Evolutionary conservation across 1,140 invertebrate species (phyloP).

Genomic region (Eumaeus atala): DNA sequence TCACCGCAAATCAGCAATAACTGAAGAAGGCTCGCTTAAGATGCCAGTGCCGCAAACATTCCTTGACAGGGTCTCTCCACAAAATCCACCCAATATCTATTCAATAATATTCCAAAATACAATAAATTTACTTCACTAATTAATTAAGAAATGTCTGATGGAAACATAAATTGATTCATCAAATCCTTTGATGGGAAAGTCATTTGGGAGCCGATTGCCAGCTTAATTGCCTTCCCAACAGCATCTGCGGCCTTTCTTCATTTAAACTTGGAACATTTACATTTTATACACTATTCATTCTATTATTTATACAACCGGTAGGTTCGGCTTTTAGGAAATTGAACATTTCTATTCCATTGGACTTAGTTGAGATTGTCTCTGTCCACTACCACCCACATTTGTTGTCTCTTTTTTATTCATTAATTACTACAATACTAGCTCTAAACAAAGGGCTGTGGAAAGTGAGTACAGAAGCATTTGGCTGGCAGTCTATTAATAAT

Average conservation of each 20-base stretch:
- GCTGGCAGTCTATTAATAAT: no score
- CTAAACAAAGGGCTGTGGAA: no score
- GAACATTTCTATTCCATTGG: no score
- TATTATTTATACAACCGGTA: slow-evolving; percentile 10
- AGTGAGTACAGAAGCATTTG: no score
- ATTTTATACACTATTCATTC: slow-evolving; percentile 10
- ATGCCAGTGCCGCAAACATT: no score
- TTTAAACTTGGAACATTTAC: slow-evolving; percentile 12
- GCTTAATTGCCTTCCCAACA: slow-evolving; percentile 25
- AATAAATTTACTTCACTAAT: slow-evolving; percentile 6
- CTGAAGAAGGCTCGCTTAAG: no score
- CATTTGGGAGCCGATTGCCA: slow-evolving; percentile 27
- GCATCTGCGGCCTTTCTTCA: slow-evolving; percentile 29
- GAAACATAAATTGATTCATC: slow-evolving; percentile 15
- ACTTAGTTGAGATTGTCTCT: no score
- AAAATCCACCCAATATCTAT: not conserved
- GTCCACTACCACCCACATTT: no score
- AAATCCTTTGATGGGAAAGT: slow-evolving; percentile 30
- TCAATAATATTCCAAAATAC: slow-evolving; percentile 8
- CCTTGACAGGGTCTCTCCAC: no score
- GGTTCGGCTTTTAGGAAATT: not conserved
- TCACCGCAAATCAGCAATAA: no score
- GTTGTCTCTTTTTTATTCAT: no score
- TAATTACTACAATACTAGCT: no score
- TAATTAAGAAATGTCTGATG: slow-evolving; percentile 14